These are phyloP conservation scores for Callinectes sapidus DNA, from an alignment of 2,888 invertebrate genomes.

Conservation along the genomic window DNA sequence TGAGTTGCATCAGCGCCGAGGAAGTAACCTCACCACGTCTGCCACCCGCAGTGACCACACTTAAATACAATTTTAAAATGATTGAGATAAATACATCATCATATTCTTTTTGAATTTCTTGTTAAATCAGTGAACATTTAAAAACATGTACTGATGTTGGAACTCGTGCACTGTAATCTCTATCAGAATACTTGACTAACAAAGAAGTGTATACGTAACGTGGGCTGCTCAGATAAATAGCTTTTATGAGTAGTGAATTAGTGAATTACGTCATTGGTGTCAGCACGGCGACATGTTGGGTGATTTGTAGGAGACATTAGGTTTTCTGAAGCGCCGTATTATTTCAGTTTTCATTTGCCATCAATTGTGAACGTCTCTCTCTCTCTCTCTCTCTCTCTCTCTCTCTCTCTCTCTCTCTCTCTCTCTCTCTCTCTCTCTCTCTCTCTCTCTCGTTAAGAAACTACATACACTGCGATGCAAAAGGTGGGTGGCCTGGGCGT, in stretches of 20 bases:
- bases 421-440: neutral
- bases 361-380: too few species aligned
- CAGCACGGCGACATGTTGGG: neutral
- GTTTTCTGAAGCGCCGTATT: too few species aligned
- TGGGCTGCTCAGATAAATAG: neutral
- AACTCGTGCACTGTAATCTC: neutral
- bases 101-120: too few species aligned
- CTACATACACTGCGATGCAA: too few species aligned
- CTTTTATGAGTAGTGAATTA: neutral
- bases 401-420: neutral
- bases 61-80: too few species aligned
- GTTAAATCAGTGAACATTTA: neutral
- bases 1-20: neutral
- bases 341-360: neutral
- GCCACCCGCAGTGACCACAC: neutral
- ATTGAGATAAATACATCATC: too few species aligned
- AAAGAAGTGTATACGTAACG: neutral
- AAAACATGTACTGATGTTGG: neutral
- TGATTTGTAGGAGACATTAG: neutral
- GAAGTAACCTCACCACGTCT: neutral
- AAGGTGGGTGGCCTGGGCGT: too few species aligned
- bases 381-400: too few species aligned
- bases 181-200: neutral
- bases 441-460: neutral
- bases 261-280: neutral